Evolutionary conservation across 2,888 invertebrate genomes (phyloP), one percentile per base, ranked within the genome.

Genomic region (Polyommatus iphigenia): DNA sequence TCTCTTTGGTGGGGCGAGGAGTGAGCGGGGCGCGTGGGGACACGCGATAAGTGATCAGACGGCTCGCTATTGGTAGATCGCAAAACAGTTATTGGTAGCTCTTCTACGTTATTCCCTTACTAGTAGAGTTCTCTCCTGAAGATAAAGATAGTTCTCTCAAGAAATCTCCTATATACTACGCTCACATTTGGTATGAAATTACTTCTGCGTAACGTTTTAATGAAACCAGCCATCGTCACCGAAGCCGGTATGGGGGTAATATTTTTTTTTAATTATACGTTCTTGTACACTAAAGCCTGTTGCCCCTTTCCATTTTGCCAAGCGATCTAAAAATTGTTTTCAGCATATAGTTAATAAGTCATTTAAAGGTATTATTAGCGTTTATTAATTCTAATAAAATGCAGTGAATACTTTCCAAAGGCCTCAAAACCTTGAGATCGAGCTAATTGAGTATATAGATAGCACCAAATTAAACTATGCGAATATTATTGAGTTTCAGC

Each of bases 321-420:
- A 59, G 8, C 0, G 57, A 15, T 5, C 59, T 2, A 20, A 59
- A 18, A 59, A 20, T 24, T 4, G 24, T 29, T 4, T 5, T n/a
- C n/a, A n/a, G n/a, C n/a, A n/a, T n/a, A n/a, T n/a, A n/a, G n/a
- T n/a, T n/a, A n/a, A 24, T 24, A 24, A 24, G 24, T 67, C 32
- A 32, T 29, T 67, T 2, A 15, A 32, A 67, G 29, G 0, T 62
- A 24, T 3, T 18, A 29, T 67, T 2, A 67, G 4, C 10, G 24
- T 62, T 24, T 24, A 62, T 62, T 67, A 15, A 67, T 67, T 75
- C 75, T 75, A 75, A 75, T 54, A 75, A 75, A 75, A 54, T 75
- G 75, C 75, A 54, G 50, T 8, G 54, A 75, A 75, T 75, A 75
- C 75, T 75, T 75, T 54, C 24, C 46, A 54, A 54, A 50, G 50